Percentiles rank a stretch among this genome's conserved stretches.
These are phyloP conservation scores for Xiphophorus maculatus DNA, from an alignment of 2,113 vertebrate genomes.

Conservation along the genomic window DNA sequence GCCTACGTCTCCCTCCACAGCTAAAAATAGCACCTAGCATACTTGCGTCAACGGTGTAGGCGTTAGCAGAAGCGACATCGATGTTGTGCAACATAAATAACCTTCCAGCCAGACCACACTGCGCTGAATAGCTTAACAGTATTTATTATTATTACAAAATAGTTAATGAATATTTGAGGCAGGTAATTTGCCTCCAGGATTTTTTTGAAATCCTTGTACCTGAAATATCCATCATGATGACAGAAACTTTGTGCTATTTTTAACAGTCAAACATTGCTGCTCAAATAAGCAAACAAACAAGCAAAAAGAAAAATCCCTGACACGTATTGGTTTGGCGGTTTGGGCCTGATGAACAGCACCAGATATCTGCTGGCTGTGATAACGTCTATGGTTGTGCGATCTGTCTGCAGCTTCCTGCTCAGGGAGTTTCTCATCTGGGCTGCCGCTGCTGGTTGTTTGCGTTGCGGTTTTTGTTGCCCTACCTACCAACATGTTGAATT, in stretches of 20 bases:
- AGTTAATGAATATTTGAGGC: too few relatives aligned
- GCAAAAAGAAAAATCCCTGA: background rate
- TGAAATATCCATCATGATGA: background rate
- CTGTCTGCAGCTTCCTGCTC: slow-evolving; percentile 44
- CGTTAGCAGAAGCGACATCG: too few relatives aligned
- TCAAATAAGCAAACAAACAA: too few relatives aligned
- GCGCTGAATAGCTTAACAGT: too few relatives aligned
- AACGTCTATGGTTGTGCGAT: background rate
- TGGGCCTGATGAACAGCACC: background rate
- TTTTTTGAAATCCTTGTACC: too few relatives aligned
- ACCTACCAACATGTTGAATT: slow-evolving; percentile 1
- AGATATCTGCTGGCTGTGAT: background rate
- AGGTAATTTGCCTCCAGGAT: too few relatives aligned
- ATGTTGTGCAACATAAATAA: too few relatives aligned
- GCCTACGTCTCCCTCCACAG: too few relatives aligned
- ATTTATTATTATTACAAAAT: too few relatives aligned
- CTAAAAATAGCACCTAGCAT: too few relatives aligned
- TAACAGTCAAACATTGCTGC: background rate
- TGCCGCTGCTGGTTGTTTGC: slow-evolving; percentile 18
- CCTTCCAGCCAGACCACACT: too few relatives aligned
- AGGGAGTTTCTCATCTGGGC: slow-evolving; percentile 46
- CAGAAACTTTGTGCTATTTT: background rate
- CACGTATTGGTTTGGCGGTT: background rate
- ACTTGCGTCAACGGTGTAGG: too few relatives aligned
- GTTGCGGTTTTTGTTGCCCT: slow-evolving; percentile 46